Conservation (phyloP, 2,888 invertebrate species). For the Kryphioiulus occultus region DNA sequence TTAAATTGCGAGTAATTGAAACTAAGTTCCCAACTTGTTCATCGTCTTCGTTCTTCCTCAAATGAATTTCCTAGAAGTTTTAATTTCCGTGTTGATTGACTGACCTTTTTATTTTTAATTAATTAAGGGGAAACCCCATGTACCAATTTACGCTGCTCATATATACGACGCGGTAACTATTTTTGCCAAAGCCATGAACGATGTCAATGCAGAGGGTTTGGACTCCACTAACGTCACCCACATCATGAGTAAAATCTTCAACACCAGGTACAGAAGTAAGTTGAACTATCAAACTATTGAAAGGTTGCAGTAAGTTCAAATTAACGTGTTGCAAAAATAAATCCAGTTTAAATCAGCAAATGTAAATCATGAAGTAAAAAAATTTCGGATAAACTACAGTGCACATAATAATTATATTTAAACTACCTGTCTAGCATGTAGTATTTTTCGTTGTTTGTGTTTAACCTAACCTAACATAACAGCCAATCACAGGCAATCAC, state of each 20-base stretch:
- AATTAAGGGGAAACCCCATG: constrained; percentile 64
- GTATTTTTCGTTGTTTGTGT: too few species aligned
- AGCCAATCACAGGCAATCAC: too few species aligned
- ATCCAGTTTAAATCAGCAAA: too few species aligned
- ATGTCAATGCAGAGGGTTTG: constrained; percentile 68
- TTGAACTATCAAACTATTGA: neutral
- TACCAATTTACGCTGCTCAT: constrained; percentile 91
- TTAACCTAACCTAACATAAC: too few species aligned
- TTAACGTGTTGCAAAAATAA: too few species aligned
- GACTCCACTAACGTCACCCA: constrained; percentile 79
- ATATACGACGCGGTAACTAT: constrained; percentile 92
- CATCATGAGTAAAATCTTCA: constrained; percentile 86
- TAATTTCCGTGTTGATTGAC: neutral
- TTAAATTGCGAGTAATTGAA: neutral
- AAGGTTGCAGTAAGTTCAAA: too few species aligned
- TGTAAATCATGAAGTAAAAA: too few species aligned
- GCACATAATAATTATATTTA: too few species aligned
- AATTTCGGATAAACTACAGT: too few species aligned
- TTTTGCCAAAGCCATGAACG: constrained; percentile 85
- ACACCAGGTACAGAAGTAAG: constrained; percentile 83
- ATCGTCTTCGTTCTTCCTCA: neutral
- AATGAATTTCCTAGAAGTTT: neutral
- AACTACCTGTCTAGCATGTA: too few species aligned
- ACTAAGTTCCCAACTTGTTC: neutral
- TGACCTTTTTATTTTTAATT: neutral